phyloP scores from a whole-genome alignment of 2,797 vertebrate species.

The Rhinoraja longicauda region DNA sequence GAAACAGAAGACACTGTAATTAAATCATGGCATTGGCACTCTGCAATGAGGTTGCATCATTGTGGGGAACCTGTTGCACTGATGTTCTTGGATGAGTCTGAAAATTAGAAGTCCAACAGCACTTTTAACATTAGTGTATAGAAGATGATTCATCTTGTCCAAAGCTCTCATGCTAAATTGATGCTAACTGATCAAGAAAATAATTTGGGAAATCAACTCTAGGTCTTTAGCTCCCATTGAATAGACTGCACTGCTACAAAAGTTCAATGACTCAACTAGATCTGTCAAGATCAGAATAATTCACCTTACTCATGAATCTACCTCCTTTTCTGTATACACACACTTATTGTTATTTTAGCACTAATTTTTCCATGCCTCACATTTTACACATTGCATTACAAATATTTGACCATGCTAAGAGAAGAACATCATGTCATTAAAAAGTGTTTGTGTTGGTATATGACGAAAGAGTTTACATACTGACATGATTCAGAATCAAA shows the following conservation, averaged over 20 bases:
- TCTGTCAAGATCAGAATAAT: not conserved
- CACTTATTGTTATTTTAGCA: not conserved
- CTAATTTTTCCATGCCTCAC: not conserved
- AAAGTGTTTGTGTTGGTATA: no score
- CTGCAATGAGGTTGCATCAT: no score
- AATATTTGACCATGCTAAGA: not conserved
- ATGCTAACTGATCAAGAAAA: not conserved
- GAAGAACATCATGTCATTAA: not conserved
- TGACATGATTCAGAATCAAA: not conserved
- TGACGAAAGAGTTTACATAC: not conserved
- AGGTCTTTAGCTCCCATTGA: not conserved
- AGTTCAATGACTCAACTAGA: not conserved
- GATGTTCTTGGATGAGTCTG: not conserved
- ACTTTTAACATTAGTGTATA: not conserved
- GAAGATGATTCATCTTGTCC: not conserved
- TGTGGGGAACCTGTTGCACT: not conserved
- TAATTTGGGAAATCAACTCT: not conserved
- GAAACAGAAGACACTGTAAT: constrained; percentile 40
- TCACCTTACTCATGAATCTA: not conserved
- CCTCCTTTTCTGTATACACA: not conserved
- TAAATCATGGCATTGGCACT: constrained; percentile 38
- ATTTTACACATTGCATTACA: not conserved
- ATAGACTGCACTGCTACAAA: not conserved
- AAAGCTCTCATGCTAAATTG: not conserved
- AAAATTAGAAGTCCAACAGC: not conserved